Percentiles rank a stretch among this genome's conserved stretches.
Conservation (phyloP, 2,797 vertebrate species). For the Phalanger gymnotis region DNA sequence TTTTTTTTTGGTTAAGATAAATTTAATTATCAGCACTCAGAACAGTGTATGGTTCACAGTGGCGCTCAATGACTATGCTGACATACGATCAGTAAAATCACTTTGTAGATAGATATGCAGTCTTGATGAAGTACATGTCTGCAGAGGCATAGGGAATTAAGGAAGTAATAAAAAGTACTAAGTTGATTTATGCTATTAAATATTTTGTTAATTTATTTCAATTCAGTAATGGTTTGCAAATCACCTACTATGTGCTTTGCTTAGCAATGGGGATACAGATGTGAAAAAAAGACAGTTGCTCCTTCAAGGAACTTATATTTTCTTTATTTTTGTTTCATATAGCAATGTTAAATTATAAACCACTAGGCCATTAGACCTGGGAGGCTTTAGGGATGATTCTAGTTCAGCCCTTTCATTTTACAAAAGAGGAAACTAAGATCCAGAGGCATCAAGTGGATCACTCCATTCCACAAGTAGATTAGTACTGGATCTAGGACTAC, state of each 20-base stretch:
- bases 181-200: neutral
- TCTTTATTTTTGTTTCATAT: neutral
- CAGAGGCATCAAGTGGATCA: neutral
- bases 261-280: neutral
- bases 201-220: neutral
- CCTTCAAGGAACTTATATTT: neutral
- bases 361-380: neutral
- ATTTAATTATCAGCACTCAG: neutral
- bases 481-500: neutral
- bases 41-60: neutral
- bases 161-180: neutral
- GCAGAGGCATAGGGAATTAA: neutral
- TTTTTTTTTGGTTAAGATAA: neutral
- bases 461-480: neutral
- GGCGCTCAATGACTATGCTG: neutral
- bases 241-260: neutral
- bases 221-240: neutral
- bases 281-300: neutral
- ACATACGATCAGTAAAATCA: neutral
- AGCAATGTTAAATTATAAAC: neutral
- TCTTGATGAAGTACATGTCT: neutral
- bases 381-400: neutral
- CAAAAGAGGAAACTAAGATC: neutral
- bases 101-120: neutral
- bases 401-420: neutral